Evolutionary conservation across 2,113 vertebrate genomes (phyloP).

Genomic region (Chaetodon trifascialis): DNA sequence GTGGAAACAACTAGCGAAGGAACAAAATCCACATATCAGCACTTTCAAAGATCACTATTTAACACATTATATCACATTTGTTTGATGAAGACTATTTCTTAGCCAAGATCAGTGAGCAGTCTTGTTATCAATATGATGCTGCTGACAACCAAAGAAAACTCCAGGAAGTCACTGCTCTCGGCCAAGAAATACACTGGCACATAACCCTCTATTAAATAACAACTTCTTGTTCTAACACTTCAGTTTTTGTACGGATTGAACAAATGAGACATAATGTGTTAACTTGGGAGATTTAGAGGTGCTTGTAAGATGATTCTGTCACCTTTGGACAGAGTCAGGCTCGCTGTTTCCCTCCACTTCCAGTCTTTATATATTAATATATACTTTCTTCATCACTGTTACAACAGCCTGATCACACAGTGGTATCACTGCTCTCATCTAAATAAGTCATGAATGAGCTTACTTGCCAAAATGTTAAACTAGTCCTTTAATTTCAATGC

Average conservation of each 20-base stretch:
- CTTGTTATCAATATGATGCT: neutral
- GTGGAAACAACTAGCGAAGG: neutral
- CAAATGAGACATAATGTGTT: neutral
- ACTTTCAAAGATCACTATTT: neutral
- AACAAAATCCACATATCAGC: neutral
- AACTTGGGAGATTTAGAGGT: no score
- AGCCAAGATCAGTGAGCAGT: neutral
- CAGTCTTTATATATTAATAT: neutral
- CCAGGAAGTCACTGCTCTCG: neutral
- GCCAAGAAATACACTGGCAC: neutral
- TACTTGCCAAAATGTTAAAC: constrained; percentile 16
- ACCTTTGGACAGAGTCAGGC: neutral
- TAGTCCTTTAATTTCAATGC: constrained; percentile 12
- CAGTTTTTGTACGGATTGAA: neutral
- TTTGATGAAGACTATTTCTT: neutral
- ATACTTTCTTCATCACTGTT: neutral
- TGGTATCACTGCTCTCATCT: neutral
- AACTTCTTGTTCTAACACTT: neutral
- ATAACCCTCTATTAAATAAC: neutral
- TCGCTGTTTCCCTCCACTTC: no score
- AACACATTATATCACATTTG: neutral
- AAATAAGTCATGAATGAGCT: neutral
- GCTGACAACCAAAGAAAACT: neutral
- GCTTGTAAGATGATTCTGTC: no score
- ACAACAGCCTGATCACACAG: neutral